phyloP scores from a whole-genome alignment of 2,113 vertebrate genomes.

The Rattus rattus region DNA sequence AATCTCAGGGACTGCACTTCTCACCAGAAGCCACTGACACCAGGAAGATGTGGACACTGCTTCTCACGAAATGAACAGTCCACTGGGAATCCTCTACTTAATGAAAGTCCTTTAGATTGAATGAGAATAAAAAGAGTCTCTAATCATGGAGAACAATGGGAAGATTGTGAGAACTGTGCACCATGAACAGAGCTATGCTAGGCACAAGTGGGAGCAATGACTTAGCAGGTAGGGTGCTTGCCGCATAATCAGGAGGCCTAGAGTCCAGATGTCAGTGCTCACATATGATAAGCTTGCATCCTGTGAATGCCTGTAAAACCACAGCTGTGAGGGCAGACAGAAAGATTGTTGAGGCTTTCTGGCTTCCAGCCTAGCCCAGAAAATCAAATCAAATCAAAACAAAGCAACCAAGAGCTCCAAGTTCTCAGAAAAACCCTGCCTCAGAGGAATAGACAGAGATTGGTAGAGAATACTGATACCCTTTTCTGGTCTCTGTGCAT shows the following conservation, averaged over 20 bases:
- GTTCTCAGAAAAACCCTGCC: not conserved
- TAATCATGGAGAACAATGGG: not conserved
- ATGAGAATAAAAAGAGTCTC: not conserved
- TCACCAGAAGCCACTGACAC: not conserved
- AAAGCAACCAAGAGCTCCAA: not conserved
- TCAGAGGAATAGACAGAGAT: not conserved
- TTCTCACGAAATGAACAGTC: not conserved
- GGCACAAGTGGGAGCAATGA: not conserved
- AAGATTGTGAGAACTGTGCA: not conserved
- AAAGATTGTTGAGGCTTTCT: not conserved
- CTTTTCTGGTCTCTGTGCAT: not conserved
- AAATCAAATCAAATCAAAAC: not conserved
- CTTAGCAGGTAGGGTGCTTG: not conserved
- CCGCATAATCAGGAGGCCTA: not conserved
- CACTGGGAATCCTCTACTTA: not conserved
- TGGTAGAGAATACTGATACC: not conserved
- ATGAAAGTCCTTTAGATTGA: not conserved
- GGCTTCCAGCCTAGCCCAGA: not conserved
- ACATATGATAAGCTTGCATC: not conserved
- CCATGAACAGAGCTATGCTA: not conserved
- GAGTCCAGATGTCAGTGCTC: not conserved
- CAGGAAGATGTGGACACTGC: not conserved
- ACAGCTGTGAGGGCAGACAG: not conserved
- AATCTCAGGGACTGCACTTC: not conserved
- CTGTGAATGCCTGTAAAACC: not conserved